A percentile compares a stretch with the other conserved stretches of the same genome.
Conservation (phyloP, 2,797 vertebrate genomes). For the Hozukius guyotensis region DNA sequence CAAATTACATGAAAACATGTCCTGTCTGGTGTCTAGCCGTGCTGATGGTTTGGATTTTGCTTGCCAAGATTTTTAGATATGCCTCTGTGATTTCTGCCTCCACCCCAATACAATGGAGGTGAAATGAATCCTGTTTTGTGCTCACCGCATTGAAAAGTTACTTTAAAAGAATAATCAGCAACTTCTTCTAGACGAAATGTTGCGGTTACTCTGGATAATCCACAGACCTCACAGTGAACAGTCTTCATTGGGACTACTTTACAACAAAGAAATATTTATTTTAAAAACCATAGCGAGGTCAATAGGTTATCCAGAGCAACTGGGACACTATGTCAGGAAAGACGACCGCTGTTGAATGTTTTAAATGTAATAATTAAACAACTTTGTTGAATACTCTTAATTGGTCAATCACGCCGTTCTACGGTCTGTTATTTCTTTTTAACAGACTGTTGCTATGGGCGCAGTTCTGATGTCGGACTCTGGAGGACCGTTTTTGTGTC, state of each 20-base stretch:
- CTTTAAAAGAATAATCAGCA: not conserved
- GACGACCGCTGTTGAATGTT: not conserved
- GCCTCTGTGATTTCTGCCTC: not conserved
- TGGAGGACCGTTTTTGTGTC: too few relatives aligned
- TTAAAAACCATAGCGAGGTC: not conserved
- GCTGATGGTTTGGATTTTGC: not conserved
- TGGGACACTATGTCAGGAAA: too few relatives aligned
- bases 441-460: too few relatives aligned
- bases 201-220: not conserved
- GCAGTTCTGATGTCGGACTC: too few relatives aligned
- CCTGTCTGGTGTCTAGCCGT: not conserved
- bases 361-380: not conserved
- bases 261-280: not conserved
- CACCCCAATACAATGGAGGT: not conserved
- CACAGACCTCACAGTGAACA: not conserved
- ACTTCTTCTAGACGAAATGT: not conserved
- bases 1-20: not conserved
- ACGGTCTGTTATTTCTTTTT: too few relatives aligned
- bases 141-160: not conserved
- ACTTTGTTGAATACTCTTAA: too few relatives aligned
- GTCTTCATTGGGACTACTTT: not conserved
- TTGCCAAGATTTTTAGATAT: not conserved
- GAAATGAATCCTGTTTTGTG: not conserved
- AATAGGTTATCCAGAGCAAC: not conserved
- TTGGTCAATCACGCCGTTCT: too few relatives aligned